phyloP scores from a whole-genome alignment of 2,888 invertebrate genomes.

The Gasteruption jaculator region DNA sequence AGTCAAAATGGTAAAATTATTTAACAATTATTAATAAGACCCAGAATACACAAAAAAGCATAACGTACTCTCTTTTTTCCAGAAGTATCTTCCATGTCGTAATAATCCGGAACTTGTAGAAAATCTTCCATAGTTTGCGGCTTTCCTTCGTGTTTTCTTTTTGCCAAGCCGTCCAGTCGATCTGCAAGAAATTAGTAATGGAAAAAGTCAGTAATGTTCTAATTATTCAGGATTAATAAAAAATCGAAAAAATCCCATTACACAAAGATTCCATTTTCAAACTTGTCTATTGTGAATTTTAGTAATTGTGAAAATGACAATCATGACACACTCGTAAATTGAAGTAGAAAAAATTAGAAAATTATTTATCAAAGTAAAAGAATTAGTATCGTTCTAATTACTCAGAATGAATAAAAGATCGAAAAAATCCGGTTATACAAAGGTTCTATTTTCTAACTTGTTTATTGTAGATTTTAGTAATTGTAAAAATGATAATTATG shows the following conservation, averaged over 20 bases:
- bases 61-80: constrained; percentile 85
- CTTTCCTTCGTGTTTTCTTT: constrained; percentile 62
- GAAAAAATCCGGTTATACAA: not conserved
- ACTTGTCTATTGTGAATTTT: no score
- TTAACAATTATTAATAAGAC: no score
- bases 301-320: no score
- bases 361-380: no score
- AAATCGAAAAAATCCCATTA: not conserved
- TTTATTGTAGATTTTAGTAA: no score
- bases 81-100: constrained; percentile 55
- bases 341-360: no score
- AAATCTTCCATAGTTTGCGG: constrained; percentile 83
- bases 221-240: constrained; percentile 8
- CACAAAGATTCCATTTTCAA: not conserved
- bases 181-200: constrained; percentile 59
- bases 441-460: not conserved
- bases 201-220: constrained; percentile 3
- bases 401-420: constrained; percentile 4
- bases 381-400: constrained; percentile 6
- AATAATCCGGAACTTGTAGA: constrained; percentile 80
- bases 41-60: constrained; percentile 6
- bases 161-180: constrained; percentile 86
- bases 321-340: no score
- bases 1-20: no score
- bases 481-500: not conserved